Base-by-base conservation (phyloP, 2,113 vertebrate genomes). In the Scolopax mira region DNA sequence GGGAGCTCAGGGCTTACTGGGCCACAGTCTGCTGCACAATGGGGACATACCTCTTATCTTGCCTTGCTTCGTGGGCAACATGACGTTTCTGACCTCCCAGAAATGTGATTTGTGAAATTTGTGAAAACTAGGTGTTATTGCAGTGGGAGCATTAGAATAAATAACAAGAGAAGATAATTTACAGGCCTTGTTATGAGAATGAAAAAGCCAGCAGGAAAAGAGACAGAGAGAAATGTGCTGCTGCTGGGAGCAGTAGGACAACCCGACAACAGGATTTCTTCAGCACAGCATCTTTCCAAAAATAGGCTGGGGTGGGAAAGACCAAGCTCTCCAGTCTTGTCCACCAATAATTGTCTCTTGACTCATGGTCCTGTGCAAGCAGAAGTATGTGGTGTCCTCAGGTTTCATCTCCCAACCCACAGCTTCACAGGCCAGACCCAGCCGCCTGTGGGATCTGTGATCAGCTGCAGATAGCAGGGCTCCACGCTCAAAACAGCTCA, bases 401-500 rank as follows among this genome's bases (percentile, higher is more conserved):
- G 23, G 51, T n/a, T 85, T 71, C 30, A 24, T 7, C 21, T 60
- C 13, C 33, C 16, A 14, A 1, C 19, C 42, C 57, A 60, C 28
- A 74, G 42, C 15, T 39, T 35, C 55, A 5, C 10, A 13, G 1
- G 3, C 28, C 51, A 39, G 69, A 13, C 16, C 19, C 46, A 37
- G 48, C 46, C 33, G 55, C 70, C 79, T 33, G 9, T 2, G 15
- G 6, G 4, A 46, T 22, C 27, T 62, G 42, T 8, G 55, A 37
- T 25, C 55, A 37, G 65, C 89, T 84, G 73, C 73, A 58, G 60
- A 13, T 1, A 46, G 13, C 0, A 0, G 2, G 8, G 46, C n/a
- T 82, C 52, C 61, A 27, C 0, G 1, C 31, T 21, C n/a, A 19
- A 1, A 51, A 44, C 37, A 60, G 21, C 28, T 54, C 5, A 1